Evolutionary conservation across 2,888 invertebrate species (phyloP), one percentile per base, ranked within the genome.

Genomic region (Trachelus stipa): DNA sequence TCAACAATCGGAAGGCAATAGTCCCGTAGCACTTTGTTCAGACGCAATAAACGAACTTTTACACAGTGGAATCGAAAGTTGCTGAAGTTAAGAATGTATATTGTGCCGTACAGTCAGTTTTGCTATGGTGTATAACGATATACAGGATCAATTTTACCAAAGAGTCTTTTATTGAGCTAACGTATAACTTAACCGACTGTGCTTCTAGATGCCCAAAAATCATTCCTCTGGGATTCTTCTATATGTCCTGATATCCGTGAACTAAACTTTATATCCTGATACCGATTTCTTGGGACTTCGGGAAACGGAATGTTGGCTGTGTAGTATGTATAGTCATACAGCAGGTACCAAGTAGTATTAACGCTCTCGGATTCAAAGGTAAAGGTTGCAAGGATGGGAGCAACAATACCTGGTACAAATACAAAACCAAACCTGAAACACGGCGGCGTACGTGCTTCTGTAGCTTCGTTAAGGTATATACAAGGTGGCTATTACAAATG

Each of bases 1-100:
- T 87, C 87, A 83, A 85, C 85, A 84, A 87, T 87, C 83, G 86
- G 83, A 81, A 82, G 83, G 79, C 82, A 82, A 86, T 85, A 82
- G 80, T 78, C 76, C 76, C 34, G 79, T 81, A 79, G 80, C 81
- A 83, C 85, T 83, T 86, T 85, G 56, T 56, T 56, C 85, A 86
- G 81, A 79, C 80, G 83, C 80, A 81, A 81, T 86, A 87, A 86
- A 86, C 81, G 75, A 79, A 83, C 78, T 86, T 85, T 85, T 56
- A 56, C 56, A 56, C 56, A 56, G 56, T 56, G 56, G 23, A 56
- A 23, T 23, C 56, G 56, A 56, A 56, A 23, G 56, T 56, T 56
- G 9, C 56, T 23, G 23, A 56, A 56, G 23, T 23, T 23, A 23
- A 56, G 56, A 56, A 23, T 23, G 9, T 23, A 56, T 23, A 9